Conservation (phyloP, 2,888 invertebrate species). For the Ennomos quercinarius region DNA sequence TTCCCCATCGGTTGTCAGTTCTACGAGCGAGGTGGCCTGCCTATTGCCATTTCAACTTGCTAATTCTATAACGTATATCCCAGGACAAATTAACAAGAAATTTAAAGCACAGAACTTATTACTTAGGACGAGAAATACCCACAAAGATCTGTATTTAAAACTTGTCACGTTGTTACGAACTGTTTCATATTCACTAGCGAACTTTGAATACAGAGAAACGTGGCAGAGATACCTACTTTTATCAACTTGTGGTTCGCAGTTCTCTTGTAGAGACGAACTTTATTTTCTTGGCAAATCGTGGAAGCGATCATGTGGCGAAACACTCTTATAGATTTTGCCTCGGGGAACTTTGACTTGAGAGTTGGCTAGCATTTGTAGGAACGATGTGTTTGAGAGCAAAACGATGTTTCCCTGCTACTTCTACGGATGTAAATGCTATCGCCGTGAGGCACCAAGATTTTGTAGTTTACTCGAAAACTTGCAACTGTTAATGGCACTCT, state of each 20-base stretch:
- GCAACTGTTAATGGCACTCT: slow-evolving; percentile 38
- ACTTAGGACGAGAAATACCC: slow-evolving; percentile 19
- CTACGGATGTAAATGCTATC: slow-evolving; percentile 64
- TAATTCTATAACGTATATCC: too few species aligned
- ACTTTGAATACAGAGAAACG: slow-evolving; percentile 50
- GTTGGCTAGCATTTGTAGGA: slow-evolving; percentile 64
- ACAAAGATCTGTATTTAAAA: slow-evolving; percentile 35
- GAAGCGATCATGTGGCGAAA: slow-evolving; percentile 84
- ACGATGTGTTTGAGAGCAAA: slow-evolving; percentile 80
- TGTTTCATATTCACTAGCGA: slow-evolving; percentile 59
- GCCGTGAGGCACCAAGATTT: slow-evolving; percentile 58
- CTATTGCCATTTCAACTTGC: too few species aligned
- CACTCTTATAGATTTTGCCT: slow-evolving; percentile 82
- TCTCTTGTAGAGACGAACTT: slow-evolving; percentile 66
- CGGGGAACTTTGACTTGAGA: slow-evolving; percentile 78
- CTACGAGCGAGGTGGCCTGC: too few species aligned
- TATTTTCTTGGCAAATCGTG: slow-evolving; percentile 83
- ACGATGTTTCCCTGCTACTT: slow-evolving; percentile 69
- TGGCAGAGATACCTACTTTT: slow-evolving; percentile 58
- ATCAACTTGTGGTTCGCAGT: slow-evolving; percentile 72
- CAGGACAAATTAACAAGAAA: slow-evolving; percentile 24
- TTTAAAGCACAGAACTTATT: slow-evolving; percentile 23
- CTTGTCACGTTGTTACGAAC: slow-evolving; percentile 46
- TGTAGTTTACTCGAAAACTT: slow-evolving; percentile 34
- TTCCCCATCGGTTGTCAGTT: too few species aligned